Conservation (phyloP, 2,888 invertebrate genomes). For the Alloplasta piceator region DNA sequence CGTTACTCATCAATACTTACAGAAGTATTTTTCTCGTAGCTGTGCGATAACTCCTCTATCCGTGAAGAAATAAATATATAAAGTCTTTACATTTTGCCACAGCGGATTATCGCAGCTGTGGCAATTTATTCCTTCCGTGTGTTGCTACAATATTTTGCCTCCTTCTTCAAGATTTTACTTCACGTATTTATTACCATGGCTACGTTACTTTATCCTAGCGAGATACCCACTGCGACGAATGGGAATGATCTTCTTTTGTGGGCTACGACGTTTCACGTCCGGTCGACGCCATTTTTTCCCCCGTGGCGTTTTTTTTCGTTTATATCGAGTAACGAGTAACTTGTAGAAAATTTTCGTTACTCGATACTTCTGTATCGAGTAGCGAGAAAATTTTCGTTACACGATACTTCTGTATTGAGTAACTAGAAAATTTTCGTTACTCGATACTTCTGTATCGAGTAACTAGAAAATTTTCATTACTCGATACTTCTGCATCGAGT, state of each 20-base stretch:
- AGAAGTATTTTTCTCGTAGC: background rate
- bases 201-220: too few species aligned
- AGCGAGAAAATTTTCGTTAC: too few species aligned
- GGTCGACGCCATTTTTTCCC: background rate
- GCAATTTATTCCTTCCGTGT: constrained; percentile 56
- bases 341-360: too few species aligned
- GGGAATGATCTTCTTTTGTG: constrained; percentile 32
- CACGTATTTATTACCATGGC: background rate
- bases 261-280: constrained; percentile 34
- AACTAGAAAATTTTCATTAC: too few species aligned
- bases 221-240: constrained; percentile 38
- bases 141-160: constrained; percentile 17
- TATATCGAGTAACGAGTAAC: too few species aligned
- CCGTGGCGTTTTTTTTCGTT: background rate
- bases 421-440: too few species aligned
- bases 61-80: constrained; percentile 38
- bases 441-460: too few species aligned
- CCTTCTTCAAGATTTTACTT: constrained; percentile 6
- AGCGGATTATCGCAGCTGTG: constrained; percentile 44
- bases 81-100: constrained; percentile 4
- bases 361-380: too few species aligned
- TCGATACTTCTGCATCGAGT: too few species aligned
- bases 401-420: too few species aligned
- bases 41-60: background rate
- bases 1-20: too few species aligned